phyloP scores from a whole-genome alignment of 2,797 vertebrate genomes.

The Philypnodon macrostomus region DNA sequence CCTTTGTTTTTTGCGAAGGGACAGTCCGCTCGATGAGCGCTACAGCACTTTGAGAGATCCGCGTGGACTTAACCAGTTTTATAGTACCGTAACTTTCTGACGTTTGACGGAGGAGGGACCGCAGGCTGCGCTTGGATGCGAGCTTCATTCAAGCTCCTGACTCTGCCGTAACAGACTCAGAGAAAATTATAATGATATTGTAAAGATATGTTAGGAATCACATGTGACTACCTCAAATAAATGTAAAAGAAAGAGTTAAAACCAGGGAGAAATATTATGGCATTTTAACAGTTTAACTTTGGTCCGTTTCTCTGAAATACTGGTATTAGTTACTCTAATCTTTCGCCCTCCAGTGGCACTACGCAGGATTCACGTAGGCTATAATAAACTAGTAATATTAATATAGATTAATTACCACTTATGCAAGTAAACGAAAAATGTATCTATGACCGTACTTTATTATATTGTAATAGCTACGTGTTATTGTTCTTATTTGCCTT shows the following conservation, averaged over 20 bases:
- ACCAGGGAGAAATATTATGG: too few relatives aligned
- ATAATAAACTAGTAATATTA: not conserved
- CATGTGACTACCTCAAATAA: too few relatives aligned
- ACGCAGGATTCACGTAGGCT: not conserved
- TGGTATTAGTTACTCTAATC: not conserved
- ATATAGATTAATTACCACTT: too few relatives aligned
- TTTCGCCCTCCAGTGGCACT: not conserved
- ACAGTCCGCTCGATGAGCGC: slow-evolving; percentile 39
- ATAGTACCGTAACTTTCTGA: slow-evolving; percentile 79
- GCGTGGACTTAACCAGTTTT: slow-evolving; percentile 72
- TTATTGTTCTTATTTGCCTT: too few relatives aligned
- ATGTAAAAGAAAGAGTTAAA: too few relatives aligned
- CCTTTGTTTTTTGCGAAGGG: slow-evolving; percentile 4
- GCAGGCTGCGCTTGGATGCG: slow-evolving; percentile 30
- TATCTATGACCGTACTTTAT: too few relatives aligned
- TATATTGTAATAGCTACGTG: too few relatives aligned
- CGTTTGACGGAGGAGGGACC: slow-evolving; percentile 82
- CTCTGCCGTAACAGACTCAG: slow-evolving; percentile 18
- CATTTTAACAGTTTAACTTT: too few relatives aligned
- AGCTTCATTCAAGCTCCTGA: slow-evolving; percentile 9
- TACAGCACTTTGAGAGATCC: slow-evolving; percentile 45
- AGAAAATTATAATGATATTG: too few relatives aligned
- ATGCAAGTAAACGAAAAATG: too few relatives aligned
- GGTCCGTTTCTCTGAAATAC: not conserved
- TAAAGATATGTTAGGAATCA: too few relatives aligned